Evolutionary conservation across 2,888 invertebrate genomes (phyloP).

Genomic region (Bembecia ichneumoniformis): DNA sequence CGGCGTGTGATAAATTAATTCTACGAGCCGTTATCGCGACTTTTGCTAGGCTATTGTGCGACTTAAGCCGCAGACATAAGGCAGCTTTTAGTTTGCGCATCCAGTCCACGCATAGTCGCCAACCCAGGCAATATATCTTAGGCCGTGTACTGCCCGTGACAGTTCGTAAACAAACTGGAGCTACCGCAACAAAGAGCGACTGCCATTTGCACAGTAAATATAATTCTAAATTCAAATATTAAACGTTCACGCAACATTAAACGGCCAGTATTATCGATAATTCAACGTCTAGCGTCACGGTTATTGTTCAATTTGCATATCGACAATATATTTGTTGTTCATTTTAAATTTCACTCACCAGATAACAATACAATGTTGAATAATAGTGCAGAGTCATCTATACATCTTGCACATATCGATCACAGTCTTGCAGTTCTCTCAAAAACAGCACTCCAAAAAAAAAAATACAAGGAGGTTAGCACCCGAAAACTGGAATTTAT

Average conservation of each 20-base stretch:
- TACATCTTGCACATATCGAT: conserved; percentile 72
- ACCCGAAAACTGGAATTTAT: conserved; percentile 48
- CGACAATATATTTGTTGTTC: conserved; percentile 12
- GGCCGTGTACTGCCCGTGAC: conserved; percentile 73
- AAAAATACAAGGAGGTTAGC: conserved; percentile 64
- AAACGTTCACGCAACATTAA: conserved; percentile 11
- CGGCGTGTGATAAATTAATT: conserved; percentile 74
- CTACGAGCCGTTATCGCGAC: conserved; percentile 65
- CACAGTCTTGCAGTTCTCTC: conserved; percentile 67
- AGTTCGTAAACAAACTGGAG: conserved; percentile 74
- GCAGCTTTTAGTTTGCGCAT: conserved; percentile 29
- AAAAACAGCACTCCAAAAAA: conserved; percentile 67
- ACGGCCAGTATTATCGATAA: conserved; percentile 18
- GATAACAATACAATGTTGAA: conserved; percentile 40
- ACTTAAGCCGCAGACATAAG: conserved; percentile 20
- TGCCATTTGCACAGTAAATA: conserved; percentile 30
- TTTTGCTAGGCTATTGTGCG: conserved; percentile 15
- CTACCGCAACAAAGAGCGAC: conserved; percentile 65
- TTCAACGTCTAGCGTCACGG: conserved; percentile 15
- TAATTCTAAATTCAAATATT: conserved; percentile 11
- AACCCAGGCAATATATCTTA: conserved; percentile 74
- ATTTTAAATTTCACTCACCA: conserved; percentile 41
- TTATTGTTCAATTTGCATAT: conserved; percentile 15
- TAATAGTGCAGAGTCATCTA: conserved; percentile 63
- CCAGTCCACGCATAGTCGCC: conserved; percentile 68